Evolutionary conservation across 2,113 vertebrate species (phyloP), one percentile per base, ranked within the genome.

Genomic region (Raphicerus campestris): DNA sequence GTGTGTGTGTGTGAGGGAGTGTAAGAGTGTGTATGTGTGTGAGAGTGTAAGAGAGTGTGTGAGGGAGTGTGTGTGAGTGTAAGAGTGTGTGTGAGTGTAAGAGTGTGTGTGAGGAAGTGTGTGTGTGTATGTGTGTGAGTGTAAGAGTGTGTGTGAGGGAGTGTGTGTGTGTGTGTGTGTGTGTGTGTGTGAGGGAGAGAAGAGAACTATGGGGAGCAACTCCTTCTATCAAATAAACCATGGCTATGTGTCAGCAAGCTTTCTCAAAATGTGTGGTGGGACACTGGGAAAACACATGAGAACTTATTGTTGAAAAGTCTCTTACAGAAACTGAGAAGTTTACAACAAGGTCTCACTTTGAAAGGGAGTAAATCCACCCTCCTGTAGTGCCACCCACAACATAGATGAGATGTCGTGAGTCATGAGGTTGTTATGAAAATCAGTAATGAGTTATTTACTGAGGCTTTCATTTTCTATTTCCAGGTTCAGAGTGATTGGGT

Each of bases 341-440:
- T 81, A 39, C 66, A 24, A 2, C 8, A 42, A 16, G 56, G 32
- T 5, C 3, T 2, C 6, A 5, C 13, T 6, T 58, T 53, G 30
- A 32, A 10, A 20, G 3, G 10, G 78, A 81, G 47, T 53, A 53
- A 53, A 53, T 22, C 26, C 47, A 26, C 42, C 15, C 53, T 24
- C 15, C 13, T 49, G 24, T 26, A 7, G 9, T 0, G 24, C 55
- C 82, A 58, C 28, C 14, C 8, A 39, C 55, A 42, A 30, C 10
- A 6, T 1, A 39, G 15, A 42, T 6, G 15, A 84, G 22, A 30
- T 2, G 35, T 14, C 1, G 0, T 42, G 35, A 58, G 10, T 39
- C n/a, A 5, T 30, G 82, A 84, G 35, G 26, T 11, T 28, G 82
- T 42, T 84, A 42, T 28, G 8, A 58, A 58, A 28, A 10, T 56